These are phyloP conservation scores for Pungitius pungitius DNA, from an alignment of 2,113 vertebrate genomes.

Conservation along the genomic window DNA sequence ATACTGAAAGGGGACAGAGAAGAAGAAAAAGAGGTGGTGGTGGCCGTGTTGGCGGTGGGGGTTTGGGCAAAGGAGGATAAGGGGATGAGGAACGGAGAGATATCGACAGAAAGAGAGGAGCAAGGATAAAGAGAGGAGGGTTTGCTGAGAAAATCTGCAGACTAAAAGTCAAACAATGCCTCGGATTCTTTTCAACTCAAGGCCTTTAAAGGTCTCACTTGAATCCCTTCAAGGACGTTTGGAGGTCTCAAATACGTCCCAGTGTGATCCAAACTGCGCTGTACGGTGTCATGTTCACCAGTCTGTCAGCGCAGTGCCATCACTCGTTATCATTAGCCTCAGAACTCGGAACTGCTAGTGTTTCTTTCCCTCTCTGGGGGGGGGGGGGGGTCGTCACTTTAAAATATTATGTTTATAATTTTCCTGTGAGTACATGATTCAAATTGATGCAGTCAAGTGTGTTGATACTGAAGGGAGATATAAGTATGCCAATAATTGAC, in stretches of 20 bases:
- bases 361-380: background rate
- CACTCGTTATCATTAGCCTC: conserved; percentile 35
- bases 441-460: background rate
- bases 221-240: background rate
- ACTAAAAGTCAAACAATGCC: conserved; percentile 3
- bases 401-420: background rate
- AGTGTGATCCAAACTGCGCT: background rate
- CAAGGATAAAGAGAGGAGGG: conserved; percentile 36
- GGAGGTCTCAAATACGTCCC: too few species aligned
- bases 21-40: conserved; percentile 34
- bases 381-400: too few species aligned
- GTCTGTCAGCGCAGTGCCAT: conserved; percentile 4
- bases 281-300: background rate
- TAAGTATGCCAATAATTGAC: too few species aligned
- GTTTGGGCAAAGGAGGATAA: conserved; percentile 3
- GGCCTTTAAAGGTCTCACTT: background rate
- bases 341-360: background rate
- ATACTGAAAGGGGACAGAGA: conserved; percentile 41
- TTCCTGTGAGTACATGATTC: too few species aligned
- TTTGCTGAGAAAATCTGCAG: background rate
- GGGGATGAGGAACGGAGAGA: conserved; percentile 47
- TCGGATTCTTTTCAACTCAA: conserved; percentile 6
- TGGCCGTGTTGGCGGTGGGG: conserved; percentile 4
- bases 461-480: background rate
- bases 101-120: conserved; percentile 52